These are phyloP conservation scores for Nomada flava DNA, from an alignment of 2,888 invertebrate genomes.

Conservation along the genomic window DNA sequence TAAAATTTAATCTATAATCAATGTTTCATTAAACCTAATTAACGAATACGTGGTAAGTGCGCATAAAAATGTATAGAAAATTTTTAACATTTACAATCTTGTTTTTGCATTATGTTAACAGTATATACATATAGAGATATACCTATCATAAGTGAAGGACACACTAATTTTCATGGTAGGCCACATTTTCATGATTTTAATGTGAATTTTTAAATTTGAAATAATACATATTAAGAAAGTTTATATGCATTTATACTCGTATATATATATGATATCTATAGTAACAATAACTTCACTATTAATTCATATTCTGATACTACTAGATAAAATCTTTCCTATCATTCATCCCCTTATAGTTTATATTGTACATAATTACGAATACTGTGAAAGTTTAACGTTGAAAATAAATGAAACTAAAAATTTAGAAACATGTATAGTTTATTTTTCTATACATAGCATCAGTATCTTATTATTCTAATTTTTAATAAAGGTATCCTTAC, in stretches of 20 bases:
- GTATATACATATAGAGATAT: neutral
- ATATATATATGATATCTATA: neutral
- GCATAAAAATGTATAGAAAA: neutral
- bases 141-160: neutral
- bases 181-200: constrained; percentile 1
- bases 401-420: neutral
- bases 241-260: neutral
- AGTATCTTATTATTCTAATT: no score
- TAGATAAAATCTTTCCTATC: neutral
- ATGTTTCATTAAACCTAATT: neutral
- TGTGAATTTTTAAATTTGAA: neutral
- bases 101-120: neutral
- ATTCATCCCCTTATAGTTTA: neutral
- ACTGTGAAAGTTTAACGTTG: neutral
- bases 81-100: constrained; percentile 11
- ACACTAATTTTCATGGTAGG: neutral
- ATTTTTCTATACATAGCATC: neutral
- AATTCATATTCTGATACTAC: constrained; percentile 5
- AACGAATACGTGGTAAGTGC: neutral
- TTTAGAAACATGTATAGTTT: neutral
- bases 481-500: no score
- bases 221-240: neutral
- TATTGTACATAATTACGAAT: neutral
- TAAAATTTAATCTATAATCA: constrained; percentile 18
- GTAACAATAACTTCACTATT: neutral